Conservation (phyloP, 2,113 vertebrate genomes). For the Erpornis zantholeuca region DNA sequence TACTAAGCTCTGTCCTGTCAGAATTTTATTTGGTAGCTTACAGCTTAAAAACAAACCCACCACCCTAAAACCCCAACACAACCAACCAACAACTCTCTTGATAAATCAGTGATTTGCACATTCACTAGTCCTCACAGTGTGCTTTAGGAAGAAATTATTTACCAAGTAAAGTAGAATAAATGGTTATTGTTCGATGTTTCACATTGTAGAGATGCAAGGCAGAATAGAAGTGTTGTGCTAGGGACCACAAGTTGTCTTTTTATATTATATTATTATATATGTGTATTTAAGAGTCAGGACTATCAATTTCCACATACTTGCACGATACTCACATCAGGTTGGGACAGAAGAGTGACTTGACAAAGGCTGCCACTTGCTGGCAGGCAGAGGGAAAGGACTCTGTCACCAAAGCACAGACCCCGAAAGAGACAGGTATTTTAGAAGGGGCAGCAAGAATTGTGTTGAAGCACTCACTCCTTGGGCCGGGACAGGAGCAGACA, state of each 20-base stretch:
- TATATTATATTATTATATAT: neutral
- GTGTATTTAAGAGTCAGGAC: neutral
- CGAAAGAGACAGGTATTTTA: constrained; percentile 25
- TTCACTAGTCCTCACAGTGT: neutral
- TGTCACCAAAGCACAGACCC: constrained; percentile 50
- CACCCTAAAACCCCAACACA: neutral
- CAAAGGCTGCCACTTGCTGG: constrained; percentile 47
- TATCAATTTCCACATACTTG: neutral
- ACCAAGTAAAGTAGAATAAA: neutral
- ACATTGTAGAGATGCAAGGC: neutral
- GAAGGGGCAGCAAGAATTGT: constrained; percentile 44
- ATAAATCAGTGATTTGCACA: neutral
- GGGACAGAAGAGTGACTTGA: constrained; percentile 24
- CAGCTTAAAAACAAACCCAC: neutral
- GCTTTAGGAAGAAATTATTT: neutral
- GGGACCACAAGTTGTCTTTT: neutral
- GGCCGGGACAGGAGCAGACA: constrained; percentile 88
- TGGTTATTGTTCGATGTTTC: neutral
- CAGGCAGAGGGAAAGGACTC: constrained; percentile 40
- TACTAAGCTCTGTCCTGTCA: neutral
- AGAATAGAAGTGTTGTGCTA: neutral
- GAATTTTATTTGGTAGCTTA: neutral
- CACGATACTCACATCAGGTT: neutral
- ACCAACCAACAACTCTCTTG: neutral
- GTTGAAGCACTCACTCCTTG: constrained; percentile 83